Base-by-base conservation (phyloP, 2,113 vertebrate species). In the Plecotus auritus region DNA sequence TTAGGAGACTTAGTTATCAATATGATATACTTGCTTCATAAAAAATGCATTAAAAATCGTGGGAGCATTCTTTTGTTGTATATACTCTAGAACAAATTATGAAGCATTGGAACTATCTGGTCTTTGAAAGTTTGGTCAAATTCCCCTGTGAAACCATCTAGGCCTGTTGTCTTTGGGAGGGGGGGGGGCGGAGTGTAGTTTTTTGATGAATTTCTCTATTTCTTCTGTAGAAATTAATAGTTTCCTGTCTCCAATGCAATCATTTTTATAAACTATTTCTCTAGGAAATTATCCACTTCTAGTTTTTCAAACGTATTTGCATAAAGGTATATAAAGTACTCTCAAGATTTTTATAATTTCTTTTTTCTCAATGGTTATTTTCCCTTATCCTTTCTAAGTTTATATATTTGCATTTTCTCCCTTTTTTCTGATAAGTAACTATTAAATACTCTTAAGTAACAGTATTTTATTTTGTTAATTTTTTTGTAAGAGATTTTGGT, bases 241-340 rank as follows among this genome's bases (percentile, higher is more conserved):
- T 37, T 80, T 84, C 49, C 54, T 64, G 56, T 74, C 54, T 84
- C 42, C 17, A 84, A 83, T 32, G 26, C n/a, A 45, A 32, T 45
- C 37, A 64, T 49, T 84, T 83, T 83, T 42, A 49, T 61, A 73
- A 91, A 73, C 32, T 45, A 49, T 61, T 61, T 83, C 59, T 42
- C 54, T 69, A 64, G 23, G 32, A 84, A 83, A 91, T 37, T 84
- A 64, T 32, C 26, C 6, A 64, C 47, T 69, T 54, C 18, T 54
- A 80, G 40, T 23, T 84, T 91, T 49, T 74, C 67, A 91, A 40
- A 32, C 11, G 17, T 47, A 47, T 74, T 84, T 66, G 32, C 17
- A 76, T 51, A 26, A 32, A 76, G 18, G 17, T 40, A 49, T 11
- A 40, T 84, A 49, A 82, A 35, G 30, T n/a, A 42, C 42, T 64